Conservation (phyloP, 2,113 vertebrate species). For the Zapus hudsonius region DNA sequence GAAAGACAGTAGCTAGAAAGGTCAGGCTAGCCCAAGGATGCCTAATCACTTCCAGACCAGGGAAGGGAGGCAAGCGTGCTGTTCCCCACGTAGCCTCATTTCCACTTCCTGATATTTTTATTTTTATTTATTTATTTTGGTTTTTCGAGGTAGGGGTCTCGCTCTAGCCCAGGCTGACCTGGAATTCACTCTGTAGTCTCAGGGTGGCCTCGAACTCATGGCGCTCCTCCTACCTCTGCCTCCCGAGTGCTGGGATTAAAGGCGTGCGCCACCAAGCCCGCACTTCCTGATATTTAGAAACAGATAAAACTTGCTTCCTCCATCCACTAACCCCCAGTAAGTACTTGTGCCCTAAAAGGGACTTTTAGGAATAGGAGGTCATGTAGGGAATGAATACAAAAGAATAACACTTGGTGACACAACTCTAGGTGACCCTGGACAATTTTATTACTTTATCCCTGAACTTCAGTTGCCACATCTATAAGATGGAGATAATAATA, state of each 20-base stretch:
- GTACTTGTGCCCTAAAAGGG: background rate
- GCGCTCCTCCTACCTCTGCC: no score
- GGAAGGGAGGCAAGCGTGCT: background rate
- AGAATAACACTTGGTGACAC: background rate
- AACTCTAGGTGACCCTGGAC: background rate
- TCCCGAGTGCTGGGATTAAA: no score
- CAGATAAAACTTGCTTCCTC: background rate
- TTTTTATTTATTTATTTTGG: no score
- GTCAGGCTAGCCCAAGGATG: background rate
- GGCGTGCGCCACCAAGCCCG: no score
- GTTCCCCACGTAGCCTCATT: background rate
- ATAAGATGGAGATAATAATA: background rate
- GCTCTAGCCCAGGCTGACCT: no score
- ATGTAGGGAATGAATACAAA: background rate
- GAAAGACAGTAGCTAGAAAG: background rate
- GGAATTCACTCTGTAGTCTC: no score
- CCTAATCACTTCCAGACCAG: background rate
- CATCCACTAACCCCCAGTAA: background rate
- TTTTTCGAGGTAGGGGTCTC: no score
- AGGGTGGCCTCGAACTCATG: no score
- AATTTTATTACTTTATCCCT: slow-evolving; percentile 7
- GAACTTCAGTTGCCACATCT: slow-evolving; percentile 19
- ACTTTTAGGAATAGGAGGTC: background rate
- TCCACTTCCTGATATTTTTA: background rate
- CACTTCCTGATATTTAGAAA: background rate